Conservation (phyloP, 1,140 invertebrate genomes). For the Luehdorfia chinensis region DNA sequence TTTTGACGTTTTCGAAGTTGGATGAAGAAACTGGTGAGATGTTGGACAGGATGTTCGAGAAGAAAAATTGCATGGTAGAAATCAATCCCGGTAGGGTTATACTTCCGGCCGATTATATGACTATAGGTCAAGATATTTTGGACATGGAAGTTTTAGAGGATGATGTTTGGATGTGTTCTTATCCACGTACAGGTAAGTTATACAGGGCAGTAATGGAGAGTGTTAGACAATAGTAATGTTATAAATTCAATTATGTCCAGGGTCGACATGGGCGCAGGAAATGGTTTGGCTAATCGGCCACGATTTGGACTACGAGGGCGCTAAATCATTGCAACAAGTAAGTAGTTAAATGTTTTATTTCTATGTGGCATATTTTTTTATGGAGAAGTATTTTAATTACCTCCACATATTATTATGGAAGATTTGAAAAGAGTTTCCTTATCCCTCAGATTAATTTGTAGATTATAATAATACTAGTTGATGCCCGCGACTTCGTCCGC, state of each 20-base stretch:
- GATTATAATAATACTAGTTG: no score
- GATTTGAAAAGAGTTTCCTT: no score
- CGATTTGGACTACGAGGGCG: constrained; percentile 86
- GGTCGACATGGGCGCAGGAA: constrained; percentile 93
- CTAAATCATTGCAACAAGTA: constrained; percentile 82
- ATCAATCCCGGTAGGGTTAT: constrained; percentile 83
- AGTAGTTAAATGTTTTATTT: constrained; percentile 23
- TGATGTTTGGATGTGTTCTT: constrained; percentile 89
- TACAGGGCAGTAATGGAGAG: not conserved
- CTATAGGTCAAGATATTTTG: constrained; percentile 82
- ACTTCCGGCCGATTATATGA: constrained; percentile 81
- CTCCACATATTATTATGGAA: no score
- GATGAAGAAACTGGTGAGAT: constrained; percentile 79
- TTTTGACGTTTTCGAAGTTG: constrained; percentile 79
- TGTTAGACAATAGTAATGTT: not conserved
- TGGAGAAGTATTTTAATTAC: no score
- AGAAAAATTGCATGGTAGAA: constrained; percentile 82
- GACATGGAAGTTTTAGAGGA: constrained; percentile 82
- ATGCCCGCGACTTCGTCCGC: no score
- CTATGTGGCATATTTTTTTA: no score
- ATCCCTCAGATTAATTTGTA: no score
- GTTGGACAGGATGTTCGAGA: constrained; percentile 82
- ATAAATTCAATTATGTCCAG: constrained; percentile 55
- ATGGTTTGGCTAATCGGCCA: constrained; percentile 92
- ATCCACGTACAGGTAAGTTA: constrained; percentile 86